These are phyloP conservation scores for Platichthys flesus DNA, from an alignment of 2,113 vertebrate genomes.

Conservation along the genomic window DNA sequence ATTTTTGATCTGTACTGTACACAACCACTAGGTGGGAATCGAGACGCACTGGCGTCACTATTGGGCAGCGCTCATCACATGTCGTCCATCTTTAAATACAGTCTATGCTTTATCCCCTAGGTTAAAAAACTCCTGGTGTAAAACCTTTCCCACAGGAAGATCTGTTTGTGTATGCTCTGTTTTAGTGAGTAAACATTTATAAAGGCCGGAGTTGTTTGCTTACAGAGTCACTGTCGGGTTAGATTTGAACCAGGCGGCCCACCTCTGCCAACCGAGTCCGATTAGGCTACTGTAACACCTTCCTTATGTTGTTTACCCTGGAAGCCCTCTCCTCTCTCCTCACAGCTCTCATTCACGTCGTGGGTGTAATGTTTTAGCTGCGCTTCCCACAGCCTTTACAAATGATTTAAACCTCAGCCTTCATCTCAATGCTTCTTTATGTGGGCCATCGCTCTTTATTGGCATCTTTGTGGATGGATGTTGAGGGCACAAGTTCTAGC, in stretches of 20 bases:
- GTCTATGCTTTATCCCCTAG: neutral
- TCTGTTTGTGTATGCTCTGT: neutral
- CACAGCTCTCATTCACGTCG: slow-evolving; percentile 35
- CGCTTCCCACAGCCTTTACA: slow-evolving; percentile 47
- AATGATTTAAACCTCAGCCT: slow-evolving; percentile 44
- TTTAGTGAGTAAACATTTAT: slow-evolving; percentile 68
- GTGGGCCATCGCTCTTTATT: slow-evolving; percentile 43
- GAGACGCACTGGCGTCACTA: neutral
- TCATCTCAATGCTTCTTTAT: slow-evolving; percentile 37
- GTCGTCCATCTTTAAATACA: neutral
- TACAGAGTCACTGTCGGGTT: slow-evolving; percentile 49
- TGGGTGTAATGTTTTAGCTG: slow-evolving; percentile 9
- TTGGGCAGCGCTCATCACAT: too few relatives aligned
- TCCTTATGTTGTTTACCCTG: slow-evolving; percentile 80
- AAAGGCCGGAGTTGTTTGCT: slow-evolving; percentile 61
- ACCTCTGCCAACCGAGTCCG: slow-evolving; percentile 63
- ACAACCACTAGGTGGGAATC: neutral
- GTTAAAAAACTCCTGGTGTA: neutral
- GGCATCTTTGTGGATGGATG: slow-evolving; percentile 40
- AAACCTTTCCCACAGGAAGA: neutral
- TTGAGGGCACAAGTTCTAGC: slow-evolving; percentile 54
- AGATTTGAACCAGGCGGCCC: slow-evolving; percentile 77
- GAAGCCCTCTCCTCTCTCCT: slow-evolving; percentile 36
- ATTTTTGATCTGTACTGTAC: too few relatives aligned
- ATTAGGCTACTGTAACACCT: slow-evolving; percentile 81